Conservation (phyloP, 2,113 vertebrate genomes). For the Heptranchias perlo region DNA sequence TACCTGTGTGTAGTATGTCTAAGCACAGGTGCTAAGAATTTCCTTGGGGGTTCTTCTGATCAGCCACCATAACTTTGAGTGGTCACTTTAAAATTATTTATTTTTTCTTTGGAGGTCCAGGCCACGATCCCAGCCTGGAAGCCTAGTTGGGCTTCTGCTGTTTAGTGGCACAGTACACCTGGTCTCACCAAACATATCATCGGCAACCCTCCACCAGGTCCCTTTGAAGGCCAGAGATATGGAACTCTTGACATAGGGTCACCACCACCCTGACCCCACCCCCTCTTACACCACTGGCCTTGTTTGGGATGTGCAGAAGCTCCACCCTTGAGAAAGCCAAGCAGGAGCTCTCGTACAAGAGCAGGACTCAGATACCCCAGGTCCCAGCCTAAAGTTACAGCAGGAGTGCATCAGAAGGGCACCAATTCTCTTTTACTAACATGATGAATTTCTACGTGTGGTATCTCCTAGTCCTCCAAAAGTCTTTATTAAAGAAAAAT, state of each 20-base stretch:
- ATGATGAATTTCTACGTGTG: too few species aligned
- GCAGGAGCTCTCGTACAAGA: neutral
- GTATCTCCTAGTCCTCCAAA: neutral
- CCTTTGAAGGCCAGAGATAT: too few species aligned
- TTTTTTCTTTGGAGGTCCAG: neutral
- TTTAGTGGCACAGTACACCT: neutral
- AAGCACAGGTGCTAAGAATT: neutral
- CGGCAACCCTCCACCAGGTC: too few species aligned
- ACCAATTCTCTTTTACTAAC: neutral
- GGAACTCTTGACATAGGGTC: neutral
- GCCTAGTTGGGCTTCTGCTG: neutral
- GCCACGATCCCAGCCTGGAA: neutral
- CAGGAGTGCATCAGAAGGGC: too few species aligned
- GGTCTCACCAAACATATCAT: neutral
- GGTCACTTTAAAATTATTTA: neutral
- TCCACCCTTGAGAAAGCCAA: neutral
- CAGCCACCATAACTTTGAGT: neutral
- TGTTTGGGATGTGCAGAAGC: neutral
- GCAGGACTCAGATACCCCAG: neutral
- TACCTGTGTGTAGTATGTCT: too few species aligned
- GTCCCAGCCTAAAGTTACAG: neutral
- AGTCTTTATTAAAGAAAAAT: neutral
- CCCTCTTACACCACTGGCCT: neutral
- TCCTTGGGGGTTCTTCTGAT: neutral
- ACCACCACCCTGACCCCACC: neutral